Evolutionary conservation across 1,140 invertebrate species (phyloP).

Genomic region (Drosophila murphyi): DNA sequence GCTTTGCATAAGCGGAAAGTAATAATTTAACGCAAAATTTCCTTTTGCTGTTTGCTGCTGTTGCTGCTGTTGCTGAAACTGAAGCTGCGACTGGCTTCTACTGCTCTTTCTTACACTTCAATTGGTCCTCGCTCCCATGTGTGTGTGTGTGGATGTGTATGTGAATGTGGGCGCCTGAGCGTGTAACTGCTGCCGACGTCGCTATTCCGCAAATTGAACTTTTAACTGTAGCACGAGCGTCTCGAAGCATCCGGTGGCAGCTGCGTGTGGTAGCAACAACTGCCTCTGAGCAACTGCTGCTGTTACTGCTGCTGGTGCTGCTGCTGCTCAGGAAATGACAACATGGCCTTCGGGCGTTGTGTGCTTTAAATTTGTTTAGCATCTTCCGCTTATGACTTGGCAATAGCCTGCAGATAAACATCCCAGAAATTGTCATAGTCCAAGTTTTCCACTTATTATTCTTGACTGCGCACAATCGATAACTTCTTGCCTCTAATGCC

Average conservation of each 20-base stretch:
- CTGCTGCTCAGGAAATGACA: conserved; percentile 61
- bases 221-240: conserved; percentile 80
- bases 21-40: conserved; percentile 84
- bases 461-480: conserved; percentile 48
- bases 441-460: conserved; percentile 61
- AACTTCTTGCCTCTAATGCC: conserved; percentile 12
- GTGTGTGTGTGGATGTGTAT: conserved; percentile 23
- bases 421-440: conserved; percentile 50
- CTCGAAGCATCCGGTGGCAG: conserved; percentile 76
- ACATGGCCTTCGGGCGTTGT: conserved; percentile 75
- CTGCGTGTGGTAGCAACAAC: conserved; percentile 62
- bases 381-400: conserved; percentile 76
- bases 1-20: conserved; percentile 83
- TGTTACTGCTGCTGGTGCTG: conserved; percentile 19
- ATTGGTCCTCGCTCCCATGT: conserved; percentile 45
- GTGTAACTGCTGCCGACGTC: conserved; percentile 65
- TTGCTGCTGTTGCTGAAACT: conserved; percentile 37
- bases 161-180: conserved; percentile 42
- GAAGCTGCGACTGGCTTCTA: conserved; percentile 41
- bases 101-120: conserved; percentile 79
- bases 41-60: conserved; percentile 67
- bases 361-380: conserved; percentile 75
- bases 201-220: conserved; percentile 79
- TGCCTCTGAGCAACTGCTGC: conserved; percentile 3
- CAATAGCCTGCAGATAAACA: conserved; percentile 60